Evolutionary conservation across 2,113 vertebrate genomes (phyloP), one percentile per base, ranked within the genome.

Genomic region (Dendropsophus ebraccatus): DNA sequence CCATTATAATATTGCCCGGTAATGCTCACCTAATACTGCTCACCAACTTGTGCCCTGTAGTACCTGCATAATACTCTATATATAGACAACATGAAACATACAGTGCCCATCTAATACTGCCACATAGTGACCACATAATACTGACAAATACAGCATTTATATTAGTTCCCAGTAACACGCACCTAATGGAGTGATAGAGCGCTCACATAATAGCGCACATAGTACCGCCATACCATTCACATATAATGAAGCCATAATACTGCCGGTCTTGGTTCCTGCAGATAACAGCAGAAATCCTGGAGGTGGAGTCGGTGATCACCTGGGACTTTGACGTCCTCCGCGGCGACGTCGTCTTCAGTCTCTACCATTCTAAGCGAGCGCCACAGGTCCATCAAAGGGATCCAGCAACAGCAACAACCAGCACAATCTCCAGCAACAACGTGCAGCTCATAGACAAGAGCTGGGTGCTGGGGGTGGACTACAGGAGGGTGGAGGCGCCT

Each of bases 301-400:
- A 96, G 86, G 93, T 90, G 2, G 94, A 94, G 47, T 96, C 95
- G 0, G 95, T 96, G 65, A 96, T 96, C 90, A 96, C 95, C 30
- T 96, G 96, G 96, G 96, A 96, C 90, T 96, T 96, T 0, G 96
- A 96, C 88, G 94, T 96, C 84, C 93, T 96, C 45, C 92, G 93
- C 5, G 95, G 95, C 28, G 95, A 96, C 0, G 92, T 96, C 87
- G 90, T 95, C 49, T 96, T 96, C 87, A 96, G 94, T 88, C 93
- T 96, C 86, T 96, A 94, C 49, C 94, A 96, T 37, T 91, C 94
- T 82, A 95, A 94, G 88, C 89, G 92, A 78, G 89, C 90, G 4
- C 93, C 93, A 23, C 87, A 88, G 60, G 85, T 30, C 0, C 81
- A 76, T 0, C 78, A 84, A 52, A 89, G 16, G 85, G 94, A 95